phyloP scores from a whole-genome alignment of 1,140 invertebrate genomes.

The Drosophila parabipectinata region DNA sequence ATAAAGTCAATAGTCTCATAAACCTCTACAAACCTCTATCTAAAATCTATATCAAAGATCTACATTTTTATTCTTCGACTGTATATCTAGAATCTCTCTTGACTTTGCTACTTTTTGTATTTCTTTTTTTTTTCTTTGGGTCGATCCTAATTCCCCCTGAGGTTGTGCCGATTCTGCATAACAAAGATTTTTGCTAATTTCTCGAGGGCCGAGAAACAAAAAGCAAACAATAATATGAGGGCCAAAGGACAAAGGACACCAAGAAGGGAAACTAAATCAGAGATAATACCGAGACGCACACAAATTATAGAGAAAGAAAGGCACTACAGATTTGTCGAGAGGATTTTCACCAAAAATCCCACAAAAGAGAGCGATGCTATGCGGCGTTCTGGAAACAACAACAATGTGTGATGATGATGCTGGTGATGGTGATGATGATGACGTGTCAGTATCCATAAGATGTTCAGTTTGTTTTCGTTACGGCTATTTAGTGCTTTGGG shows the following conservation, averaged over 20 bases:
- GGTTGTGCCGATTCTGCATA: conserved; percentile 25
- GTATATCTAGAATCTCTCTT: not conserved
- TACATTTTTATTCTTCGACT: not conserved
- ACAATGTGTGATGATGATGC: conserved; percentile 41
- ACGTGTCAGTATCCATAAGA: conserved; percentile 19
- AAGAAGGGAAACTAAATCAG: conserved; percentile 18
- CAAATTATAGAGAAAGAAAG: conserved; percentile 33
- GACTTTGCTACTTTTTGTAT: conserved; percentile 8
- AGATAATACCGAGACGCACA: conserved; percentile 35
- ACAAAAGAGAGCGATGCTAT: not conserved
- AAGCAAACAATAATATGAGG: not conserved
- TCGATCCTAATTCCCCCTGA: conserved; percentile 5
- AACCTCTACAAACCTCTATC: not conserved
- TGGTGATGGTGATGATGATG: conserved; percentile 5
- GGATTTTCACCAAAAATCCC: conserved; percentile 44
- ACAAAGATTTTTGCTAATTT: conserved; percentile 42
- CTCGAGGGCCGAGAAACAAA: not conserved
- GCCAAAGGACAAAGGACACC: not conserved
- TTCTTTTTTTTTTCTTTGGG: not conserved
- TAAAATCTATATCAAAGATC: not conserved
- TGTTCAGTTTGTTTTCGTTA: conserved; percentile 60
- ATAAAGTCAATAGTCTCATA: not conserved
- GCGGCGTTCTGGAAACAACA: conserved; percentile 7
- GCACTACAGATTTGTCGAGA: conserved; percentile 33
- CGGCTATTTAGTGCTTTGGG: conserved; percentile 60